Evolutionary conservation across 2,888 invertebrate genomes (phyloP), one percentile per base, ranked within the genome.

Genomic region (Apodemia hepburni): DNA sequence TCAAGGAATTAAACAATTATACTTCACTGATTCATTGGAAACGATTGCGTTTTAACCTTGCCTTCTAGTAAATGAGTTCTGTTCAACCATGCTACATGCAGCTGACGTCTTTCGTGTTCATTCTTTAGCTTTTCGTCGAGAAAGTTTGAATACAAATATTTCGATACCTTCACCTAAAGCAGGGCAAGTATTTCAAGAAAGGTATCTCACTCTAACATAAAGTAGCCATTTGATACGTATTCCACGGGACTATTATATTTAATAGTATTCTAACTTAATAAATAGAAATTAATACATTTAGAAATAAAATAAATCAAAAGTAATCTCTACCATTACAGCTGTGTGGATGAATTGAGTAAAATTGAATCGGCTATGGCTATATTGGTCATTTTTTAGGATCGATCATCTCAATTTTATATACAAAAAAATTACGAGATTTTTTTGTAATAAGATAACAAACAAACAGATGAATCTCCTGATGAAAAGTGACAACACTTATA

Each of bases 1-100:
- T 80, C 80, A 76, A 78, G 71, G 76, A 83, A 84, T 70, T 71
- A 69, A 68, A 79, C 79, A 80, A 79, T 80, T 70, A 71, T 68
- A 65, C 75, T 70, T 73, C 66, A 66, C 70, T 68, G 69, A 72
- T 73, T 77, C 71, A 69, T 74, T 73, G 73, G 76, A 79, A 76
- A 72, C 65, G 67, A 66, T 63, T 58, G 45, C 59, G 59, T 64
- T 66, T 58, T 49, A 64, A 62, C 59, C 59, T 62, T 60, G 60
- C 22, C 54, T 58, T 54, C 29, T 45, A 45, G 65, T 61, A 61
- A 64, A 60, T 63, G 64, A 63, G 38, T 61, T 66, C 60, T 42
- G 49, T 58, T 12, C 27, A 54, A 54, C 29, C 54, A 54, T 54
- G n/a, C 11, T 7, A 29, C 29, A 42, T 42, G 15, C 12, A 54